Evolutionary conservation across 1,140 invertebrate species (phyloP), one percentile per base, ranked within the genome.

Genomic region (Lysiphlebus fabarum): DNA sequence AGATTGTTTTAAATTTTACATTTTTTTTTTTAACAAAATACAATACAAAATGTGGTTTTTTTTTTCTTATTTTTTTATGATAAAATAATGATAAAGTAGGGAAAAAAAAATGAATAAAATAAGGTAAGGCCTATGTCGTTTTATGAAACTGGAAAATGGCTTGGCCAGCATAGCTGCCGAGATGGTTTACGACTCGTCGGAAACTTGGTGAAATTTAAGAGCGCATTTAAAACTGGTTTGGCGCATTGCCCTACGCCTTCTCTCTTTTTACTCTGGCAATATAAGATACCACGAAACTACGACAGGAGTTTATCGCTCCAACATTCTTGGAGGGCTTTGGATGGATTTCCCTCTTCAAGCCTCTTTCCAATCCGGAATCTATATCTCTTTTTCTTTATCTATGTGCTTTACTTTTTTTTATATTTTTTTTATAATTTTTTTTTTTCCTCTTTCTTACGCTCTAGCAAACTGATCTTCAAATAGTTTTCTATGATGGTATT

Each of bases 161-260:
- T 17, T 49, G 47, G 26, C 60, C 51, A 49, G 63, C 47, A 14
- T 34, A 76, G 72, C 70, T 70, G 70, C 68, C 69, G 71, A 75
- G 73, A 76, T 78, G 71, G 71, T 77, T 77, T 78, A 78, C 76
- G 73, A 74, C 71, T 76, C 74, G 75, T 77, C 71, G 75, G 70
- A 26, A 73, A 74, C 68, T 75, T 73, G 72, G 67, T 71, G 71
- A 75, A 77, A 77, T 78, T 78, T 78, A 78, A 78, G 76, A 77
- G 74, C 74, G 74, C 75, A 77, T 78, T 77, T 78, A 77, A 78
- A 78, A 76, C 76, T 77, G 75, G 76, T 78, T 78, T 78, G 76
- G 75, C 75, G 75, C 71, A 70, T 71, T 78, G 75, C 76, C 76
- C 75, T 77, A 65, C 65, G 67, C 71, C 70, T 73, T 67, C 66